Evolutionary conservation across 2,888 invertebrate genomes (phyloP).

Genomic region (Drosophila subquinaria): DNA sequence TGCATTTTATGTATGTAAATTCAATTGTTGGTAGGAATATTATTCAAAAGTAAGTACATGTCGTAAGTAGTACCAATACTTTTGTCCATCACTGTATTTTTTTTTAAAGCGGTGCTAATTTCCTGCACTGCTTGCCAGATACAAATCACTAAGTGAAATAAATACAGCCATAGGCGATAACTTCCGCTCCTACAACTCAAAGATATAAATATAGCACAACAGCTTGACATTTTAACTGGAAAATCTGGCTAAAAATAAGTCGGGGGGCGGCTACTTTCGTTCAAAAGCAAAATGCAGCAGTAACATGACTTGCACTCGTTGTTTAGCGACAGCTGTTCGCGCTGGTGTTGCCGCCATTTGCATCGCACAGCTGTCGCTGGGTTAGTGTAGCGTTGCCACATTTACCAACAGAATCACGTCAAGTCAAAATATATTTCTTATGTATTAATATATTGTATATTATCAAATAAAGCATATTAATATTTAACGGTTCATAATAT

Average conservation of each 20-base stretch:
- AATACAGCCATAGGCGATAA: neutral
- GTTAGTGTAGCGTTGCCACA: conserved; percentile 27
- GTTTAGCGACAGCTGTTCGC: conserved; percentile 37
- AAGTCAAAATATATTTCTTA: neutral
- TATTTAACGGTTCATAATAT: neutral
- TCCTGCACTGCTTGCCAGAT: neutral
- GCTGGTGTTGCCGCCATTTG: conserved; percentile 34
- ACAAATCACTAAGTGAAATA: neutral
- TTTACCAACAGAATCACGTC: neutral
- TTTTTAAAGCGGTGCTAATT: neutral
- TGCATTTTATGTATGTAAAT: neutral
- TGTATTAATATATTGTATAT: neutral
- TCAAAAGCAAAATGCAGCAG: neutral
- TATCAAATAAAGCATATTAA: conserved; percentile 7
- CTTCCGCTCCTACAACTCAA: neutral
- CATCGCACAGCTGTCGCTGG: conserved; percentile 36
- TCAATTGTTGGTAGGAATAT: conserved; percentile 1
- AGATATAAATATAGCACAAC: neutral
- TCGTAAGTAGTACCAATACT: neutral
- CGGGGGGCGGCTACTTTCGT: neutral
- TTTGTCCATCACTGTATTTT: too few species aligned
- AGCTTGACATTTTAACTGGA: neutral
- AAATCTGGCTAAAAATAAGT: neutral
- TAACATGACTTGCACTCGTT: conserved; percentile 7
- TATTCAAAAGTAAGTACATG: neutral